These are phyloP conservation scores for Chelonia mydas DNA, from an alignment of 2,797 vertebrate genomes.

Conservation along the genomic window DNA sequence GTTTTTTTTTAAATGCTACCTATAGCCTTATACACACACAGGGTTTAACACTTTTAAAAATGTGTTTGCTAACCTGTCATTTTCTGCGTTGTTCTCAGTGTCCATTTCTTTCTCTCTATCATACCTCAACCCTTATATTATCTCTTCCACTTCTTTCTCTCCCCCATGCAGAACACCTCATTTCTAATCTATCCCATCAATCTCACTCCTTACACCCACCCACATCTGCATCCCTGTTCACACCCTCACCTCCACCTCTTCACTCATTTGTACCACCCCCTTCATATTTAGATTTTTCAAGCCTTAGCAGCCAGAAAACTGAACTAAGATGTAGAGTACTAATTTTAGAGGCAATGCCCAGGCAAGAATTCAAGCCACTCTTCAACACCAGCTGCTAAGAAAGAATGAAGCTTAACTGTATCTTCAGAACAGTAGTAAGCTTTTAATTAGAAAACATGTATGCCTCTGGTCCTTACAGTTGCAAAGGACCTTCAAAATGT, in stretches of 20 bases:
- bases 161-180: neutral
- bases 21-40: neutral
- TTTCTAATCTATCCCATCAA: neutral
- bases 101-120: neutral
- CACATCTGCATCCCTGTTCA: neutral
- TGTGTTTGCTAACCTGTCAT: neutral
- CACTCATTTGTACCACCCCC: neutral
- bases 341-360: neutral
- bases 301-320: neutral
- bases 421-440: fast-evolving
- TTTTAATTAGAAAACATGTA: neutral
- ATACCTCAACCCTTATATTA: neutral
- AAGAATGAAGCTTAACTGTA: neutral
- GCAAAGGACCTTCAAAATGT: neutral
- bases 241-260: neutral
- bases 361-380: neutral
- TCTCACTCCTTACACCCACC: neutral
- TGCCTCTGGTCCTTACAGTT: neutral
- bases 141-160: neutral
- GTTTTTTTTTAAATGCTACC: neutral
- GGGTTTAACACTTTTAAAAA: neutral
- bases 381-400: neutral
- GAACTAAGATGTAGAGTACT: neutral
- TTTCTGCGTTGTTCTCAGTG: neutral
- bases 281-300: neutral